Evolutionary conservation across 2,797 vertebrate species (phyloP).

Genomic region (Malurus splendens): DNA sequence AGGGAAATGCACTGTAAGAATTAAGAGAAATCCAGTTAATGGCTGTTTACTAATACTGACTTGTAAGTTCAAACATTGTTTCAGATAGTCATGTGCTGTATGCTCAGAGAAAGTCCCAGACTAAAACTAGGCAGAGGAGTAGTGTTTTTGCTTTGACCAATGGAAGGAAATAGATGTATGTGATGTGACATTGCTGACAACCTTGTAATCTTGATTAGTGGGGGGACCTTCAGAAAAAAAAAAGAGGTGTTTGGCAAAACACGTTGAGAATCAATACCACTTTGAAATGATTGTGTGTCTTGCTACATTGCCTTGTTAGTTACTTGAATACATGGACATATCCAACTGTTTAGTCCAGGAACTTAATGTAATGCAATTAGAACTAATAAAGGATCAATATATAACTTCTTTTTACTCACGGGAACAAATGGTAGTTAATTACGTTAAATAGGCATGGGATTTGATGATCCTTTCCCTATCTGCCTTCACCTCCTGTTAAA

Average conservation of each 20-base stretch:
- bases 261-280: background rate
- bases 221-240: background rate
- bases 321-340: background rate
- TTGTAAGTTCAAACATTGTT: background rate
- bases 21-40: background rate
- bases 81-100: background rate
- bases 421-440: background rate
- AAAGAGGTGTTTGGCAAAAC: background rate
- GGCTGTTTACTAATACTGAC: background rate
- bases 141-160: background rate
- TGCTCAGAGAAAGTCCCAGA: background rate
- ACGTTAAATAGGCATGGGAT: background rate
- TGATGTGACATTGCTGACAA: background rate
- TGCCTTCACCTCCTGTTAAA: background rate
- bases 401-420: background rate
- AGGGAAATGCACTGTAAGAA: background rate
- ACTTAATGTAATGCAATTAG: background rate
- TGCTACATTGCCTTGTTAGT: background rate
- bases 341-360: background rate
- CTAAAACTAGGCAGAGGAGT: background rate
- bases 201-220: background rate
- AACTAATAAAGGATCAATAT: background rate
- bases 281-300: background rate
- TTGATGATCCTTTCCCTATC: fast-evolving
- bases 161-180: background rate